Conservation (phyloP, 2,888 invertebrate species). For the Nomada flava region DNA sequence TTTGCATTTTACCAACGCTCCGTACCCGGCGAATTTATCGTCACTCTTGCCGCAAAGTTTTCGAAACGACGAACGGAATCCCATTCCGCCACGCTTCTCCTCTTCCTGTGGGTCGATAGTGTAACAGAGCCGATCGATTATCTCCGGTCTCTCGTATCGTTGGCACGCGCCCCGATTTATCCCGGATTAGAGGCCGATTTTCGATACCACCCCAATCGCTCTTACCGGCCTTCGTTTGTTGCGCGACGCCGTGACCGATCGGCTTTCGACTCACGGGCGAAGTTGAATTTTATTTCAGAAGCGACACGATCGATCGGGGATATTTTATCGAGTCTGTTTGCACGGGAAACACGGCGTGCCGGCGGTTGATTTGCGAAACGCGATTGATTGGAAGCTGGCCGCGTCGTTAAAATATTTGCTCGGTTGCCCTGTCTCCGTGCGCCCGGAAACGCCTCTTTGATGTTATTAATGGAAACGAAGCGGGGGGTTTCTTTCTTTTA, state of each 20-base stretch:
- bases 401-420: conserved; percentile 49
- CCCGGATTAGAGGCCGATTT: conserved; percentile 49
- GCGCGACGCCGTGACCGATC: conserved; percentile 20
- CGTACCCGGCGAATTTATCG: conserved; percentile 19
- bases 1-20: conserved; percentile 73
- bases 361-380: conserved; percentile 44
- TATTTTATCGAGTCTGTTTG: conserved; percentile 40
- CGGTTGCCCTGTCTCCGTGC: not conserved
- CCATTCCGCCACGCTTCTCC: not conserved
- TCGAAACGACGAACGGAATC: not conserved
- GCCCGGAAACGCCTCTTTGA: conserved; percentile 17
- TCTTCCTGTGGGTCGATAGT: not conserved
- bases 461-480: conserved; percentile 25
- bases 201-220: conserved; percentile 31
- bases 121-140: conserved; percentile 10
- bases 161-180: conserved; percentile 52
- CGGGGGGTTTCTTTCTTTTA: conserved; percentile 12
- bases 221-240: not conserved
- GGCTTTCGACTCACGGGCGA: conserved; percentile 25
- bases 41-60: conserved; percentile 32
- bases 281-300: conserved; percentile 45
- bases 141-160: conserved; percentile 12
- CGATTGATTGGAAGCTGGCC: conserved; percentile 39
- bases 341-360: conserved; percentile 21
- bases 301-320: conserved; percentile 25